Evolutionary conservation across 2,113 vertebrate species (phyloP).

Genomic region (Chaetorhynchus papuensis): DNA sequence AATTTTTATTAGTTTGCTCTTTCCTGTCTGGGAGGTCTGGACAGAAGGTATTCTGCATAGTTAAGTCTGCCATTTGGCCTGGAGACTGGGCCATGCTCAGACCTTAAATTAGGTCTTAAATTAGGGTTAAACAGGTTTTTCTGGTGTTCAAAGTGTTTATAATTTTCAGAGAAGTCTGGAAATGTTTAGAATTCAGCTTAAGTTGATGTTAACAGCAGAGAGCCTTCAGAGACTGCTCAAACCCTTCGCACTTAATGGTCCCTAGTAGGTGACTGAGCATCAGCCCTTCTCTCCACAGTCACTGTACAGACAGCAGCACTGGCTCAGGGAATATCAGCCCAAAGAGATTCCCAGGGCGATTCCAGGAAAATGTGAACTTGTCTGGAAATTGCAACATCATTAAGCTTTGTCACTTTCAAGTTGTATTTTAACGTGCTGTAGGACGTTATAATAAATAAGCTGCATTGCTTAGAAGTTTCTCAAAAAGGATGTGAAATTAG

Average conservation of each 20-base stretch:
- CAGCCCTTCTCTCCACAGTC: background rate
- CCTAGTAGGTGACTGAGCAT: background rate
- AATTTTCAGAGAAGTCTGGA: background rate
- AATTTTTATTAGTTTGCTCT: background rate
- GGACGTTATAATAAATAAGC: background rate
- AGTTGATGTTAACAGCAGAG: background rate
- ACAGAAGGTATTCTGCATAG: background rate
- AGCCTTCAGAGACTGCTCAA: background rate
- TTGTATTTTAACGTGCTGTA: background rate
- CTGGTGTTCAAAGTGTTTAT: background rate
- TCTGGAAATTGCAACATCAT: background rate
- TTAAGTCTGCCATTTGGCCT: background rate
- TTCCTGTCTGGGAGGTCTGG: background rate
- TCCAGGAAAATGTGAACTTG: background rate
- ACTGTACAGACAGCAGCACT: background rate
- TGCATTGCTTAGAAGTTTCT: background rate
- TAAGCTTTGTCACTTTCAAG: background rate
- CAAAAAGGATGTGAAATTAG: background rate
- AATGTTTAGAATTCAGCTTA: background rate
- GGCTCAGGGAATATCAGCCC: accelerated
- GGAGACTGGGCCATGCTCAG: background rate
- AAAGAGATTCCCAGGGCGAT: background rate
- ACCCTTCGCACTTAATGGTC: background rate
- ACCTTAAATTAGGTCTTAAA: background rate
- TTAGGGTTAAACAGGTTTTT: background rate